These are phyloP conservation scores for Erebia palarica DNA, from an alignment of 2,888 invertebrate species.

Conservation along the genomic window DNA sequence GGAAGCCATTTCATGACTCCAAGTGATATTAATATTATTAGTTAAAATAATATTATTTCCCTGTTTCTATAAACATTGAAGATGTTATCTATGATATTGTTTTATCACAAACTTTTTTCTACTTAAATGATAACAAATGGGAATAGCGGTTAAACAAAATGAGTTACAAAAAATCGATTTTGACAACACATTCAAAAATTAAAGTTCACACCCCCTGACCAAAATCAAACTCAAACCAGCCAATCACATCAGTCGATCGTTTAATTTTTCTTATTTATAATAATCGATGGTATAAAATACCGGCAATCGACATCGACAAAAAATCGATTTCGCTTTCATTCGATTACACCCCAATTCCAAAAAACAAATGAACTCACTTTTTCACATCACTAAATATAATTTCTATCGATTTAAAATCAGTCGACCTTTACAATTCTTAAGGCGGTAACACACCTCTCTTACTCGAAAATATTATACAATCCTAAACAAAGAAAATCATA, in stretches of 20 bases:
- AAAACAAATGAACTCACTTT: neutral
- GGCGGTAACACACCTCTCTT: no score
- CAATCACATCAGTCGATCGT: neutral
- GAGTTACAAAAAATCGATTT: neutral
- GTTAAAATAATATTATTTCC: neutral
- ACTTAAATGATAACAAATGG: neutral
- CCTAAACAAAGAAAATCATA: neutral
- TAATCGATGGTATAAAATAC: neutral
- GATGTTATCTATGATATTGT: neutral
- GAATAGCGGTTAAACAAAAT: neutral
- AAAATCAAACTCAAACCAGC: neutral
- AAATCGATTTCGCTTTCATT: neutral
- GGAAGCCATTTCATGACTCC: neutral
- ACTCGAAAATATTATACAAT: no score
- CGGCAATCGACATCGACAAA: neutral
- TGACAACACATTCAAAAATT: neutral
- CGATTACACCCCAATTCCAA: neutral
- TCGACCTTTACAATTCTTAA: neutral
- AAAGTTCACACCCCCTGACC: neutral
- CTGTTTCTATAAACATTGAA: neutral
- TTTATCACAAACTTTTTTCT: neutral
- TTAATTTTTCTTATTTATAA: neutral
- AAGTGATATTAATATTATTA: neutral
- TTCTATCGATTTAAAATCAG: slow-evolving; percentile 4
- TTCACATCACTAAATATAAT: neutral